Base-by-base conservation (phyloP, 2,113 vertebrate species). In the Elachura formosa region DNA sequence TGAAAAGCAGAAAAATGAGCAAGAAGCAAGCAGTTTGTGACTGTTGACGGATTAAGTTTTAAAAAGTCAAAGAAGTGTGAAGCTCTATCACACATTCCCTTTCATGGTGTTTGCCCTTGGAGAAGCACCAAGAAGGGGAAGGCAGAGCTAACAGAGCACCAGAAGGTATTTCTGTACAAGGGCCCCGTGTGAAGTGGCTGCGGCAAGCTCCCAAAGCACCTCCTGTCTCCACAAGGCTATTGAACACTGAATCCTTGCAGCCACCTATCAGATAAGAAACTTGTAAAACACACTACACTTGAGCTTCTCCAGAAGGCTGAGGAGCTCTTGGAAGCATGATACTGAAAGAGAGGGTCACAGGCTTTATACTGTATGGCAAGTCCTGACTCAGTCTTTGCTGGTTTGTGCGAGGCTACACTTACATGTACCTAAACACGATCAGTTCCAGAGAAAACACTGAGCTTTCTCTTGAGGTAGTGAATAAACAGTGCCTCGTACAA, bases 121-220 rank as follows among this genome's bases (percentile, higher is more conserved):
- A 77, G 56, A 71, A 58, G 80, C 29, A 41, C 20, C 23, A 16
- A 38, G 49, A 28, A 45, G 26, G 14, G 28, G 25, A 55, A 55
- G 34, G 64, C 51, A 75, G 28, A 21, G 58, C 59, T 61, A 26
- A 16, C 15, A 54, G 63, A 2, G 0, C 29, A 33, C 38, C 29
- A 41, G 51, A 29, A 73, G 64, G 9, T 38, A 5, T 10, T 14
- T 36, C 7, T 1, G 29, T 11, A 26, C n/a, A 58, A 72, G 31
- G 54, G 36, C 51, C 48, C 21, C 0, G 0, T 6, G 14, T 26
- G 51, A 43, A 73, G 61, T 1, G 0, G 23, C 59, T 81, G 59
- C 61, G 58, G 14, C 7, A 25, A 76, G 49, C 28, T 66, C 75
- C n/a, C 23, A 49, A n/a, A 83, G 45, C 46, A 33, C 6, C 56